Percentiles rank a stretch among this genome's conserved stretches.
Evolutionary conservation across 2,888 invertebrate species (phyloP).

Genomic region (Plagiodera versicolora): DNA sequence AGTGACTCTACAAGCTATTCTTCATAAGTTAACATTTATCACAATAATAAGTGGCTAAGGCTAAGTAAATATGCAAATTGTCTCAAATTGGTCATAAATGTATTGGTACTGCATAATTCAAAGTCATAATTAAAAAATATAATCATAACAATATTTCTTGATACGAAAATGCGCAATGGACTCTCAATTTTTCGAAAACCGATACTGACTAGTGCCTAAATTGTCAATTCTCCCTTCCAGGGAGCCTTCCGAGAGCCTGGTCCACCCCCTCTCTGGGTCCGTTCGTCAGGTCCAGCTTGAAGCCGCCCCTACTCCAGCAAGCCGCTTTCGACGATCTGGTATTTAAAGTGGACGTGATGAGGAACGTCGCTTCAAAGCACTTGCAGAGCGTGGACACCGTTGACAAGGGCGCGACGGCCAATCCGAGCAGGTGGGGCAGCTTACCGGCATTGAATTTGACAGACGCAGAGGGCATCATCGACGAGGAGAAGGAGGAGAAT

Average conservation of each 20-base stretch:
- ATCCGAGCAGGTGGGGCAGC: slow-evolving; percentile 45
- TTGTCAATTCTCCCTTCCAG: too few species aligned
- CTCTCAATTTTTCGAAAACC: too few species aligned
- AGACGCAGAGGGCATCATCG: slow-evolving; percentile 38
- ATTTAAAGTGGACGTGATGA: slow-evolving; percentile 81
- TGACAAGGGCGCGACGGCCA: slow-evolving; percentile 53
- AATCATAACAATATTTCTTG: too few species aligned
- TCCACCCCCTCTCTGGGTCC: slow-evolving; percentile 55
- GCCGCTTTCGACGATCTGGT: slow-evolving; percentile 81
- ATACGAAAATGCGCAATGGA: too few species aligned
- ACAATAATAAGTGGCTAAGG: too few species aligned
- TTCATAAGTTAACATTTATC: too few species aligned
- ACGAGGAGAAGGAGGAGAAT: slow-evolving; percentile 36
- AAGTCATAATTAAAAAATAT: too few species aligned
- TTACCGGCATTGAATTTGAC: slow-evolving; percentile 46
- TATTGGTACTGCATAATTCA: too few species aligned
- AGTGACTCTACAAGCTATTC: too few species aligned
- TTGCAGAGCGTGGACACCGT: slow-evolving; percentile 48
- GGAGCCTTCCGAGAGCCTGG: slow-evolving; percentile 52
- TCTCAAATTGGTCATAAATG: too few species aligned
- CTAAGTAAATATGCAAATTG: too few species aligned
- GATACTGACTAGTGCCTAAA: too few species aligned
- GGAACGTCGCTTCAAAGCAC: slow-evolving; percentile 71
- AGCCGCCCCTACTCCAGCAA: slow-evolving; percentile 81
- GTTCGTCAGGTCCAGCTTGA: slow-evolving; percentile 64